Base-by-base conservation (phyloP, 2,888 invertebrate genomes). In the Pemphredon lugubris region DNA sequence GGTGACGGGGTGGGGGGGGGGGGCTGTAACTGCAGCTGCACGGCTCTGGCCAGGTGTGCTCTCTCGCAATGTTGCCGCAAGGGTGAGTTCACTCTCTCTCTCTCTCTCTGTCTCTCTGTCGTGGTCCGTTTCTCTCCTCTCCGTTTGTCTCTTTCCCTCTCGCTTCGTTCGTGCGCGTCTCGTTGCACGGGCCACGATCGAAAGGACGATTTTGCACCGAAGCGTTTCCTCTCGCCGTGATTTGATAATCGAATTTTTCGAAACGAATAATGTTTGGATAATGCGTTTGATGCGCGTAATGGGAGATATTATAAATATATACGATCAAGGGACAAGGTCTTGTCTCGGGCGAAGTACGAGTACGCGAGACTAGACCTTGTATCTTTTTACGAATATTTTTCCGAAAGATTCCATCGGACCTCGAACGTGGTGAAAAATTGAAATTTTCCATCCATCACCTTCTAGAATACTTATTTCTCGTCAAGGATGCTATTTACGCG, bases 31-130 rank as follows among this genome's bases (percentile, higher is more conserved):
- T 85, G 88, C 88, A 88, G 88, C 88, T 88, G 88, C 87, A 82
- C 73, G 74, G 80, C 81, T 81, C 75, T 79, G 84, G 79, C 88
- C 88, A 88, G 88, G 88, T 88, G 88, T 86, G 87, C 83, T 82
- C 81, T 85, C 83, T 80, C 79, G 85, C 85, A 80, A 83, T 83
- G 83, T 83, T 84, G 79, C 85, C 84, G 82, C 78, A 79, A 80
- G 83, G 84, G 85, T 83, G 79, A 73, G 76, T 73, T 69, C 71
- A 60, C 76, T 74, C 60, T 54, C 61, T 64, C 65, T 66, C 73
- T 48, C 66, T 54, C 50, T 55, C 48, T 44, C 45, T 13, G 39
- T 44, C 51, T 40, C 51, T 54, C 37, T 60, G 32, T 45, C 34
- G 26, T 60, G 58, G 40, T 26, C 18, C 18, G 11, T 50, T 53